Conservation (phyloP, 2,797 vertebrate species). For the Sebastes ruberrimus region DNA sequence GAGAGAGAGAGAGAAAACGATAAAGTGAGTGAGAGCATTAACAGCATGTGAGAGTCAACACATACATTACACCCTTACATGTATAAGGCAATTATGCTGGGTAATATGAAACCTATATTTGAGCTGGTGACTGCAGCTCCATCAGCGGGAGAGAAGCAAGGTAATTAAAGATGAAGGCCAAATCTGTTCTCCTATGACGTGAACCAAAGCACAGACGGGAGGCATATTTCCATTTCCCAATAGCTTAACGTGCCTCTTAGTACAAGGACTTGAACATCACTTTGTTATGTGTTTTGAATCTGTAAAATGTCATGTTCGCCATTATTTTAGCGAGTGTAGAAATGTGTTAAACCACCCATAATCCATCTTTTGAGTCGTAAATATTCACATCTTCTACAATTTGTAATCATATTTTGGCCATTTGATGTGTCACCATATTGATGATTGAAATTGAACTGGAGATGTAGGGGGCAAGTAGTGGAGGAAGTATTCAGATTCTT, state of each 20-base stretch:
- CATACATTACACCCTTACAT: conserved; percentile 20
- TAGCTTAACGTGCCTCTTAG: neutral
- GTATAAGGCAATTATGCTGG: neutral
- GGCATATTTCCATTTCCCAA: conserved; percentile 7
- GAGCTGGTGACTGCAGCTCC: neutral
- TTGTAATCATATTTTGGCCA: too few species aligned
- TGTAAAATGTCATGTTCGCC: neutral
- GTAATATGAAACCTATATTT: neutral
- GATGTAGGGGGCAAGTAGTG: neutral
- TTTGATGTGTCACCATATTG: neutral
- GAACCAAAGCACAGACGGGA: conserved; percentile 2
- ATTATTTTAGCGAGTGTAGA: neutral
- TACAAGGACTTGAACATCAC: neutral
- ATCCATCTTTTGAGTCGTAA: neutral
- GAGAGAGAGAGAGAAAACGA: neutral
- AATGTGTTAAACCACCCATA: neutral
- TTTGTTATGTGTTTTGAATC: neutral
- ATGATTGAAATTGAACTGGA: neutral
- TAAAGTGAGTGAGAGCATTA: neutral
- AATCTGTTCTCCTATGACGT: neutral
- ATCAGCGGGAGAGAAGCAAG: neutral
- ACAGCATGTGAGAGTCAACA: conserved; percentile 30
- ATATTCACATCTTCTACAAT: neutral
- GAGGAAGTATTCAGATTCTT: neutral
- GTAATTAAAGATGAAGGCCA: conserved; percentile 23